Conservation (phyloP, 2,888 invertebrate genomes). For the Apocheima hispidaria region DNA sequence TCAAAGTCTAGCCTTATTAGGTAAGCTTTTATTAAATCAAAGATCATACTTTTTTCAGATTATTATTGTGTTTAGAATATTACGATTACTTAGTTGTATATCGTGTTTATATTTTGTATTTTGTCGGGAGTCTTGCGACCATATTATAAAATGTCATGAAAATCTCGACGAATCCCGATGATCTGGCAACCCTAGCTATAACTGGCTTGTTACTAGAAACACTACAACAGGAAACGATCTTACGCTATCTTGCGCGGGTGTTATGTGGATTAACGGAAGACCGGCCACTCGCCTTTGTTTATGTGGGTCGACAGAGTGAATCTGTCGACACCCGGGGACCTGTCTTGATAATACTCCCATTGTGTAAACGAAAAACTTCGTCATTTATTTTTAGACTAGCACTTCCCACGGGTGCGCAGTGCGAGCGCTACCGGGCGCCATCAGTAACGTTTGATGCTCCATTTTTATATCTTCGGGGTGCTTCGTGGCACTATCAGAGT, state of each 20-base stretch:
- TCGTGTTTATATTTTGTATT: too few species aligned
- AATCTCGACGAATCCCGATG: too few species aligned
- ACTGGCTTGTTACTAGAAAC: slow-evolving; percentile 59
- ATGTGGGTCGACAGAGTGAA: slow-evolving; percentile 47
- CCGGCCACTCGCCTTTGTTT: slow-evolving; percentile 48
- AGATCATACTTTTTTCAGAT: too few species aligned
- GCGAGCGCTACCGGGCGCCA: slow-evolving; percentile 1
- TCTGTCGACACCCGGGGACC: slow-evolving; percentile 42
- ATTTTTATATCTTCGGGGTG: slow-evolving; percentile 6
- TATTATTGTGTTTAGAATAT: too few species aligned
- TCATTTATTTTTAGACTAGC: slow-evolving; percentile 29
- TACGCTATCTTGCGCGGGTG: slow-evolving; percentile 47
- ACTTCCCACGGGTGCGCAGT: slow-evolving; percentile 15
- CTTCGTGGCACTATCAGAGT: slow-evolving; percentile 13
- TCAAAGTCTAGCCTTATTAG: too few species aligned
- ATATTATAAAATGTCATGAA: too few species aligned
- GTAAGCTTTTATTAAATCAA: too few species aligned
- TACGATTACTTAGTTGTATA: too few species aligned
- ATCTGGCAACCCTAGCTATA: slow-evolving; percentile 48
- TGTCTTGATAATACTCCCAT: slow-evolving; percentile 44
- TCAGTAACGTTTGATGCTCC: slow-evolving; percentile 5
- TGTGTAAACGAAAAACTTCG: slow-evolving; percentile 37
- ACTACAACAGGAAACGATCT: slow-evolving; percentile 60
- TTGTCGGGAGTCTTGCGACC: too few species aligned
- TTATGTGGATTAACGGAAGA: slow-evolving; percentile 56